These are phyloP conservation scores for Epinephelus awoara DNA, from an alignment of 2,797 vertebrate species.

Conservation along the genomic window DNA sequence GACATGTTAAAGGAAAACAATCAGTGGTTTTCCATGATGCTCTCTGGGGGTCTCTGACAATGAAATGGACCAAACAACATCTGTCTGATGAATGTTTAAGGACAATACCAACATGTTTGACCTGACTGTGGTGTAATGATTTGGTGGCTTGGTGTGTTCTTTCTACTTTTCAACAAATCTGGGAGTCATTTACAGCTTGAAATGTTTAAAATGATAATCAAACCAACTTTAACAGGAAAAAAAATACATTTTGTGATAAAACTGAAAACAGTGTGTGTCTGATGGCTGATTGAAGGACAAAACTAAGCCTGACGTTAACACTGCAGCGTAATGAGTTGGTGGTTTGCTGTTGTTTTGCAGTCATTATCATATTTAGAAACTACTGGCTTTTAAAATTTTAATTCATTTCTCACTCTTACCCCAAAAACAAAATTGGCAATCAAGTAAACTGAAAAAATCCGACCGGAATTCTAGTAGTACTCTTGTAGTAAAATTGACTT, in stretches of 20 bases:
- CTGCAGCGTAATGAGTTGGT: not conserved
- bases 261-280: not conserved
- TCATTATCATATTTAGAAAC: not conserved
- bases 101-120: constrained; percentile 13
- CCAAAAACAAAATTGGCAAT: not conserved
- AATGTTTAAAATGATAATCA: not conserved
- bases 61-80: constrained; percentile 22
- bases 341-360: not conserved
- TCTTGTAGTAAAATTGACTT: not conserved
- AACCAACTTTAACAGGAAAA: not conserved
- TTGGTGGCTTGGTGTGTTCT: not conserved
- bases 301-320: not conserved
- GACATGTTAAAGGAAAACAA: constrained; percentile 40
- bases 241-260: not conserved
- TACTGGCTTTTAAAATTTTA: not conserved
- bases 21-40: constrained; percentile 34
- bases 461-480: no score
- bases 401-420: not conserved
- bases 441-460: not conserved
- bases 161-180: not conserved
- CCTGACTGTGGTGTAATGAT: not conserved
- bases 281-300: not conserved
- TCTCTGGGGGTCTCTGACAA: constrained; percentile 19
- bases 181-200: not conserved
- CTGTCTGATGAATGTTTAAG: constrained; percentile 25